These are phyloP conservation scores for Astropecten irregularis DNA, from an alignment of 53 echinoderm and acorn worm genomes.

Conservation along the genomic window DNA sequence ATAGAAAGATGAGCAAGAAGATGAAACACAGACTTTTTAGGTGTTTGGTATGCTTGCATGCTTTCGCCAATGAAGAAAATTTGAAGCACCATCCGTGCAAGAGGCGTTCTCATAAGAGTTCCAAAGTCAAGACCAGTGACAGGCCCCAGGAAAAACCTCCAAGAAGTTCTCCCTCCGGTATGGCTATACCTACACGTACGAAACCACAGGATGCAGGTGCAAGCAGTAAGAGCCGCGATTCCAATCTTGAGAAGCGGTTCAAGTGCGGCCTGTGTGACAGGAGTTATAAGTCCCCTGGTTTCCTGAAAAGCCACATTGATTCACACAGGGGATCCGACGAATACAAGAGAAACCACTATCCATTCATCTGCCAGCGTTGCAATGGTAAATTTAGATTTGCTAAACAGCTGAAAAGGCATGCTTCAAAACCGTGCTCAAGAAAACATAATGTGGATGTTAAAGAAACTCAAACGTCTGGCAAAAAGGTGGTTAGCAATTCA, in stretches of 20 bases:
- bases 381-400: not conserved
- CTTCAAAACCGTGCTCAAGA: not conserved
- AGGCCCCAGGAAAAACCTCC: not conserved
- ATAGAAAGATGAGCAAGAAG: too few species aligned
- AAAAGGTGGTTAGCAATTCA: not conserved
- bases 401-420: not conserved
- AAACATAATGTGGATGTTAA: too few species aligned
- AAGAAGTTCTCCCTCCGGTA: not conserved
- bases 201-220: not conserved
- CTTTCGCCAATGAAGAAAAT: too few species aligned
- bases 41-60: too few species aligned
- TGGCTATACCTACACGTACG: not conserved
- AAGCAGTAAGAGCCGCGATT: not conserved
- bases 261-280: slow-evolving; percentile 34
- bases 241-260: not conserved
- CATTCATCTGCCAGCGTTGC: slow-evolving; percentile 30
- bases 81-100: not conserved
- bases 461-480: too few species aligned
- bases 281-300: not conserved
- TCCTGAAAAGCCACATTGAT: slow-evolving; percentile 32
- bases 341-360: slow-evolving; percentile 5
- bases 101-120: not conserved
- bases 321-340: slow-evolving; percentile 21
- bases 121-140: not conserved
- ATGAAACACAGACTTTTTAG: too few species aligned